Conservation (phyloP, 2,797 vertebrate species). For the Anomalospiza imberbis region DNA sequence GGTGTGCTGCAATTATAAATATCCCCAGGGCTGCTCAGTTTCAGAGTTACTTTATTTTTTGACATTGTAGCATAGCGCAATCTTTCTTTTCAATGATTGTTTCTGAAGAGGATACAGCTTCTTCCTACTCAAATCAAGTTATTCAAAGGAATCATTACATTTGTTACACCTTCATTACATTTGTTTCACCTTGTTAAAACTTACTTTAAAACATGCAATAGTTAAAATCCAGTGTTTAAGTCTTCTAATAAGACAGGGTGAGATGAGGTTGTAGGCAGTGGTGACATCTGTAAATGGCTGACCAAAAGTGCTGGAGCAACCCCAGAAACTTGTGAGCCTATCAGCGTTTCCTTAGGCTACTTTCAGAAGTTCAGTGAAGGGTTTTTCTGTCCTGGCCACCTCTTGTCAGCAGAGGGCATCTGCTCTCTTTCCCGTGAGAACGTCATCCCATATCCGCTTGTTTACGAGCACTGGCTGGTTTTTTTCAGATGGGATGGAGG, state of each 20-base stretch:
- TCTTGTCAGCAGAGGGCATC: constrained; percentile 41
- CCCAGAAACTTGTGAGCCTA: not conserved
- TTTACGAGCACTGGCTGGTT: rapidly evolving
- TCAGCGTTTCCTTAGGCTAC: rapidly evolving
- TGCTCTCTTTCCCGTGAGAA: not conserved
- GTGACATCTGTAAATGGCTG: not conserved
- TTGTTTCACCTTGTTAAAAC: not conserved
- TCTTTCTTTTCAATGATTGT: not conserved
- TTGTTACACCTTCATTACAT: not conserved
- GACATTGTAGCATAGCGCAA: rapidly evolving
- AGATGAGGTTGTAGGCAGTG: not conserved
- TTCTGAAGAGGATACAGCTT: not conserved
- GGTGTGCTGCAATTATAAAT: not conserved
- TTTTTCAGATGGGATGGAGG: constrained; percentile 91
- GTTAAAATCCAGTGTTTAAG: not conserved
- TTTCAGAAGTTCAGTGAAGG: not conserved
- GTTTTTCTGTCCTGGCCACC: not conserved
- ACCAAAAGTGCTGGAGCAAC: not conserved
- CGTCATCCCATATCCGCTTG: rapidly evolving
- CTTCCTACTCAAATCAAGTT: not conserved
- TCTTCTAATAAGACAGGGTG: not conserved
- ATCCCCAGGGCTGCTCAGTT: not conserved
- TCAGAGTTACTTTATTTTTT: not conserved
- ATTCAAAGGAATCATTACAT: not conserved
- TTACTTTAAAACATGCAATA: not conserved